These are phyloP conservation scores for Echiichthys vipera DNA, from an alignment of 2,797 vertebrate genomes.

Conservation along the genomic window DNA sequence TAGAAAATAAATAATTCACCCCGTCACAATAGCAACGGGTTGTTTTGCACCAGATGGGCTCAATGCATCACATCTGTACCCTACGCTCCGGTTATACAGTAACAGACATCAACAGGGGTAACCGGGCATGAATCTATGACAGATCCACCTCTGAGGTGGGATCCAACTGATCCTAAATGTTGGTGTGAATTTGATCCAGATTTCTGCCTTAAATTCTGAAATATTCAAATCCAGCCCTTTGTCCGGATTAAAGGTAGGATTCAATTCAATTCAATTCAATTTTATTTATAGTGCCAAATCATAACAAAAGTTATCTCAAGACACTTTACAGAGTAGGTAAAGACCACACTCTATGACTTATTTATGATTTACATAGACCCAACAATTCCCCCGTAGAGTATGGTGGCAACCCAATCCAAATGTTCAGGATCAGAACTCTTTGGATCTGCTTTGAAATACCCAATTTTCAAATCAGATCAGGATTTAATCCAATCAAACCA, in stretches of 20 bases:
- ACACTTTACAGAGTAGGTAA: too few relatives aligned
- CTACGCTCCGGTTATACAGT: conserved; percentile 23
- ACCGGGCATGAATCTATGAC: too few relatives aligned
- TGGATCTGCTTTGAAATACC: too few relatives aligned
- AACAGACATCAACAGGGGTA: not conserved
- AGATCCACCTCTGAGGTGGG: not conserved
- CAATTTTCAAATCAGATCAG: not conserved
- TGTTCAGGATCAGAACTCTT: too few relatives aligned
- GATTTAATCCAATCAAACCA: not conserved
- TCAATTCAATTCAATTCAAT: not conserved
- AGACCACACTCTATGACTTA: too few relatives aligned
- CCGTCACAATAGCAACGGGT: not conserved
- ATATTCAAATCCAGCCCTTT: not conserved
- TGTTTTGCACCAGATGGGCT: conserved; percentile 12
- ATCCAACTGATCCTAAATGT: not conserved
- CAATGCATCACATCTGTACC: conserved; percentile 27
- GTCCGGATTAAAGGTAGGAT: not conserved
- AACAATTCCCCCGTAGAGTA: too few relatives aligned
- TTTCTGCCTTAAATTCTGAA: not conserved
- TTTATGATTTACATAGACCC: too few relatives aligned
- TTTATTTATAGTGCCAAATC: too few relatives aligned
- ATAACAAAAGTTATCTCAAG: too few relatives aligned
- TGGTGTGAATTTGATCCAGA: not conserved
- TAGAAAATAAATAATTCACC: not conserved
- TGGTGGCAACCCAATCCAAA: not conserved